These are phyloP conservation scores for Alviniconcha strummeri DNA, from an alignment of 2,888 invertebrate species.

Conservation along the genomic window DNA sequence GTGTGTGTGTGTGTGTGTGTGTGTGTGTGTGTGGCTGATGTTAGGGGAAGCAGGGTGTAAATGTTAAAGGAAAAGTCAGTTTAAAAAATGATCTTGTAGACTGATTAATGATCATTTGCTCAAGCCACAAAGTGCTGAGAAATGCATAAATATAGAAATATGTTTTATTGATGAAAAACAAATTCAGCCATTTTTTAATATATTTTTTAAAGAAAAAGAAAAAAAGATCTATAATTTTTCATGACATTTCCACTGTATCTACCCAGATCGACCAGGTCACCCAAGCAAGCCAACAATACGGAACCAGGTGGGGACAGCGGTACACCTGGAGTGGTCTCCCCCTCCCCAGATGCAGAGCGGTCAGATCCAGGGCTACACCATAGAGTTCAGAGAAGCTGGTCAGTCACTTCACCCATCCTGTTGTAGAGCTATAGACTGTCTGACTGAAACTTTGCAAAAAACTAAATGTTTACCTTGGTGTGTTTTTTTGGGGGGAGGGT, in stretches of 20 bases:
- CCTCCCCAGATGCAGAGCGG: conserved; percentile 54
- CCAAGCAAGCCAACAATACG: conserved; percentile 70
- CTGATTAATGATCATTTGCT: too few relatives aligned
- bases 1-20: too few relatives aligned
- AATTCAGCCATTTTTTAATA: too few relatives aligned
- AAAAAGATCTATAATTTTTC: neutral
- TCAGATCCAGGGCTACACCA: conserved; percentile 65
- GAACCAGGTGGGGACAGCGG: conserved; percentile 68
- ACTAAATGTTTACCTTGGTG: neutral
- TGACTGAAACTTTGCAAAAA: too few relatives aligned
- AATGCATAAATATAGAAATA: neutral
- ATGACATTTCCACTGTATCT: neutral
- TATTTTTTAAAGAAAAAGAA: too few relatives aligned
- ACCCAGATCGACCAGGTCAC: conserved; percentile 65
- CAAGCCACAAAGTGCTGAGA: too few relatives aligned
- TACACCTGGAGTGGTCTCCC: conserved; percentile 71
- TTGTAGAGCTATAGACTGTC: too few relatives aligned
- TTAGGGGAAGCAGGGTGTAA: too few relatives aligned
- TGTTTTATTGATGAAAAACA: neutral
- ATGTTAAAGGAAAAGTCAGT: too few relatives aligned
- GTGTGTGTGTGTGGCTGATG: too few relatives aligned
- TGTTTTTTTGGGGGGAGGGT: too few relatives aligned
- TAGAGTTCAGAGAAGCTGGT: conserved; percentile 63
- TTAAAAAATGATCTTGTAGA: too few relatives aligned
- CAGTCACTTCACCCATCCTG: neutral